Conservation (phyloP, 2,797 vertebrate genomes). For the Sebastes oblongus region DNA sequence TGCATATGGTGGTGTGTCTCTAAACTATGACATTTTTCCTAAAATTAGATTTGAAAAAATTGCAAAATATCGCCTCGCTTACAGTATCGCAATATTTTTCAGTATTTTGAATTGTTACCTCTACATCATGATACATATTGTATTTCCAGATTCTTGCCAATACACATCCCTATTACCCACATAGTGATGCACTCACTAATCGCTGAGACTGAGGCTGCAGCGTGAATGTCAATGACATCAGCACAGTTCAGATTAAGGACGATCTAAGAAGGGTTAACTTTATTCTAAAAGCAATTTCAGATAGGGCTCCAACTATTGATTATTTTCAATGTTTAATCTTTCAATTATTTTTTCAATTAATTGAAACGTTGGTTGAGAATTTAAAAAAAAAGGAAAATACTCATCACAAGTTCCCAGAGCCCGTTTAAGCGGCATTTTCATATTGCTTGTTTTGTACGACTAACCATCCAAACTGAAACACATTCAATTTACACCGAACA, state of each 20-base stretch:
- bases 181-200: background rate
- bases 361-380: background rate
- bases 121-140: too few species aligned
- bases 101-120: too few species aligned
- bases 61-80: too few species aligned
- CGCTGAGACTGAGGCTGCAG: constrained; percentile 7
- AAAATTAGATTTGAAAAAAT: too few species aligned
- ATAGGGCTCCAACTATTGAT: background rate
- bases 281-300: background rate
- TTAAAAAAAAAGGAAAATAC: background rate
- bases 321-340: background rate
- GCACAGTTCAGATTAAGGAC: background rate
- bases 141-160: too few species aligned
- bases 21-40: too few species aligned
- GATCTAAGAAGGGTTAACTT: background rate
- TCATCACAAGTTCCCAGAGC: background rate
- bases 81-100: too few species aligned
- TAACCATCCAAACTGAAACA: background rate
- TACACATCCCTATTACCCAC: background rate
- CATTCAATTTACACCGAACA: background rate
- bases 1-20: too few species aligned
- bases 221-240: constrained; percentile 32
- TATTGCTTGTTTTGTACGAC: background rate
- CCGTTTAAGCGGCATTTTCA: background rate
- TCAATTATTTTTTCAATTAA: background rate